phyloP scores from a whole-genome alignment of 2,797 vertebrate genomes.

The Spinus pinus region DNA sequence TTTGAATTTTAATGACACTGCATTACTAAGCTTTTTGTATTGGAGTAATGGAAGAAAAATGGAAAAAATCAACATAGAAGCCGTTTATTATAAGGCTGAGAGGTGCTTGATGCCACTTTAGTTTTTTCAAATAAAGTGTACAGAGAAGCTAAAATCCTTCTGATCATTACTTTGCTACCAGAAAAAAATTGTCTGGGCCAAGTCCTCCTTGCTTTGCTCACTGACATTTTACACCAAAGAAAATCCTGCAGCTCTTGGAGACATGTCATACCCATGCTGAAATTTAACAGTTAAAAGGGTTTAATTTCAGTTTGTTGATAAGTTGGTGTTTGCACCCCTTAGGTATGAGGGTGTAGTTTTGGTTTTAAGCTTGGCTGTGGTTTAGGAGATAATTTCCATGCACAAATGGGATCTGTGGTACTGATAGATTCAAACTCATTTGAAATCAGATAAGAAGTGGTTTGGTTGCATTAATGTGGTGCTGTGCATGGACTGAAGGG shows the following conservation, averaged over 20 bases:
- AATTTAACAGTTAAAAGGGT: not conserved
- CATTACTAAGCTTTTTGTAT: conserved; percentile 12
- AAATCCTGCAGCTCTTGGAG: not conserved
- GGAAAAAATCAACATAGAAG: not conserved
- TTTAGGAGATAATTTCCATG: not conserved
- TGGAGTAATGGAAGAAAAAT: conserved; percentile 24
- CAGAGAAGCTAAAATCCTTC: not conserved
- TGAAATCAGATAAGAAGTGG: not conserved
- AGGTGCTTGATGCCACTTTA: not conserved
- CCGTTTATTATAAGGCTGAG: not conserved
- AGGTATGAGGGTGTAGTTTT: not conserved
- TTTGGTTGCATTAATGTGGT: not conserved
- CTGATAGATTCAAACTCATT: accelerated
- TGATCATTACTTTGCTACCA: not conserved
- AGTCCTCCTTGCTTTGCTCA: not conserved
- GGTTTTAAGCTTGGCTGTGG: not conserved
- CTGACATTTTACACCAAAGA: not conserved
- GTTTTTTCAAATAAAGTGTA: not conserved
- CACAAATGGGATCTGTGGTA: not conserved
- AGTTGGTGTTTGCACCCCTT: not conserved
- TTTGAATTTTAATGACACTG: conserved; percentile 30
- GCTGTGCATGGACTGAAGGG: accelerated
- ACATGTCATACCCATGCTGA: accelerated
- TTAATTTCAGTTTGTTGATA: not conserved
- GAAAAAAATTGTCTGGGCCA: not conserved